A percentile compares a stretch with the other conserved stretches of the same genome.
Evolutionary conservation across 2,113 vertebrate species (phyloP).

Genomic region (Podiceps cristatus): DNA sequence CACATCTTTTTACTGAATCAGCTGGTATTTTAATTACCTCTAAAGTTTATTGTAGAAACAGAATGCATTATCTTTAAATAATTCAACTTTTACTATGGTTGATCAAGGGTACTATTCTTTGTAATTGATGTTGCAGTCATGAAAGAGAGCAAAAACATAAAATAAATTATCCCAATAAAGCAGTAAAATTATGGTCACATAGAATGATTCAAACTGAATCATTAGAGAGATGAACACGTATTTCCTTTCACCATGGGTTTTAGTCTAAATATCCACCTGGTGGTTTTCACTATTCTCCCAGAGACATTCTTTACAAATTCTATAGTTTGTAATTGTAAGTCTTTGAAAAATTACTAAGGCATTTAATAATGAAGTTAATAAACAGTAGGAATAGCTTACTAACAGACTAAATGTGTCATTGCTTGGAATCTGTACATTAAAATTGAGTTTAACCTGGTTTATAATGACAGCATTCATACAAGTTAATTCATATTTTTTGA

Average conservation of each 20-base stretch:
- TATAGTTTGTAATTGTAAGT: neutral
- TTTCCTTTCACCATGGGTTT: neutral
- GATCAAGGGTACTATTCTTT: neutral
- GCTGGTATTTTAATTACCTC: constrained; percentile 18
- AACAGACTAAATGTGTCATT: neutral
- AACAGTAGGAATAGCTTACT: neutral
- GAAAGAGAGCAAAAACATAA: constrained; percentile 30
- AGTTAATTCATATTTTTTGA: neutral
- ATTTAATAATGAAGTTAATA: neutral
- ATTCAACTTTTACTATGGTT: constrained; percentile 25
- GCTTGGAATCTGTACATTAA: neutral
- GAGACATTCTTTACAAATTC: neutral
- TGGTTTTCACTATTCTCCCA: neutral
- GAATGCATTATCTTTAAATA: constrained; percentile 14
- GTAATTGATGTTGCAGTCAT: constrained; percentile 12
- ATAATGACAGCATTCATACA: neutral
- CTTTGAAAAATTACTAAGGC: neutral
- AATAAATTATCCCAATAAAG: constrained; percentile 57
- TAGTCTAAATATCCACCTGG: neutral
- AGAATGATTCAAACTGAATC: constrained; percentile 15
- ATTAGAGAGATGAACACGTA: neutral
- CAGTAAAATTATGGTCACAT: neutral
- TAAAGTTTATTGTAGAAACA: constrained; percentile 32
- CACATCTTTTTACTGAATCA: constrained; percentile 56
- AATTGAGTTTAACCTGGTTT: neutral